phyloP scores from a whole-genome alignment of 2,113 vertebrate species.

The Odobenus rosmarus region DNA sequence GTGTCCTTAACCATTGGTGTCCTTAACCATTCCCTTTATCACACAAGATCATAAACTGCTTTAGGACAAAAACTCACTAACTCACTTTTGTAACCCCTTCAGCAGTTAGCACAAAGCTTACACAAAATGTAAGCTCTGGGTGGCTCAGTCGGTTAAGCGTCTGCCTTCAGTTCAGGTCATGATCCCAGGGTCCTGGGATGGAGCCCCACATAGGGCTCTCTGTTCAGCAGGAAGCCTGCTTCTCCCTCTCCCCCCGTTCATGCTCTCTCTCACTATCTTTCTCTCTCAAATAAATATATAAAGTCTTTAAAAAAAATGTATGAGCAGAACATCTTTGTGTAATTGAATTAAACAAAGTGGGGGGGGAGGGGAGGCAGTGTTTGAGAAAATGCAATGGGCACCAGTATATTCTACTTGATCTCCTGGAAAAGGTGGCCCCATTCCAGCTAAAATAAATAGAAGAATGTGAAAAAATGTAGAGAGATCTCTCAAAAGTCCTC shows the following conservation, averaged over 20 bases:
- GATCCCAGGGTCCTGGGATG: neutral
- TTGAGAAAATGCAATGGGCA: neutral
- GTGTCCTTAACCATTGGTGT: neutral
- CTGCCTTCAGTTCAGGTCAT: neutral
- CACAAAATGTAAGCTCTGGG: neutral
- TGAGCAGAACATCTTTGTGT: neutral
- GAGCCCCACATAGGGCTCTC: too few species aligned
- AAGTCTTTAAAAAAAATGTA: neutral
- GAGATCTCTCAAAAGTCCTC: neutral
- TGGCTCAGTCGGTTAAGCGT: neutral
- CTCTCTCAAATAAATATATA: too few species aligned
- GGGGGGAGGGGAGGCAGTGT: neutral
- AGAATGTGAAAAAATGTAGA: neutral
- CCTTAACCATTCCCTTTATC: neutral
- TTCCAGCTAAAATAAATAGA: constrained; percentile 29
- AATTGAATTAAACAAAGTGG: neutral
- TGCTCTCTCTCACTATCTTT: too few species aligned
- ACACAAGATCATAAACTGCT: constrained; percentile 21
- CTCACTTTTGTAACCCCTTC: neutral
- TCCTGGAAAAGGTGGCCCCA: neutral
- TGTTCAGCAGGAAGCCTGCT: too few species aligned
- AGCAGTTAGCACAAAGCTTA: neutral
- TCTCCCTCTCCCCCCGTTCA: too few species aligned
- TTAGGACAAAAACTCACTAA: neutral
- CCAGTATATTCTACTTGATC: neutral